phyloP scores from a whole-genome alignment of 2,797 vertebrate genomes.

The Microctenopoma steveboyesi region DNA sequence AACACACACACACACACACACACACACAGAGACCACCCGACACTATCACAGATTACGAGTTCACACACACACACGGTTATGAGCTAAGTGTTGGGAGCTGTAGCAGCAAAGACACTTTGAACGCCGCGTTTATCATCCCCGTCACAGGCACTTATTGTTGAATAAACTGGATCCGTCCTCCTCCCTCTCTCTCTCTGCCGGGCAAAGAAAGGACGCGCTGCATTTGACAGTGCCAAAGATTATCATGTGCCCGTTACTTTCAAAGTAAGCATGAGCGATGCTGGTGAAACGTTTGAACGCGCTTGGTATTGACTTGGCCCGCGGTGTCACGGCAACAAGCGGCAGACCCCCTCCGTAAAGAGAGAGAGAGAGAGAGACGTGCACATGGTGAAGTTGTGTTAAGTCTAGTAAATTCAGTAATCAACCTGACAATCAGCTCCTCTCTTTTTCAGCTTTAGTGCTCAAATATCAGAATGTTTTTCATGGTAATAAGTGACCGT shows the following conservation, averaged over 20 bases:
- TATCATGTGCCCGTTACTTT: conserved; percentile 35
- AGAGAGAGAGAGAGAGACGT: no score
- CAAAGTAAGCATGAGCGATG: conserved; percentile 28
- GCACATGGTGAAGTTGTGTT: no score
- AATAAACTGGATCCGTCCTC: conserved; percentile 38
- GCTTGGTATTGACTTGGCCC: conserved; percentile 20
- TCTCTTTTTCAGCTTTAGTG: neutral
- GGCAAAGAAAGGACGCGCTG: conserved; percentile 21
- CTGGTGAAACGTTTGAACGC: conserved; percentile 28
- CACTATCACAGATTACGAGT: conserved; percentile 6
- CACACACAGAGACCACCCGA: conserved; percentile 8
- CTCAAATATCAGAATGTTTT: neutral
- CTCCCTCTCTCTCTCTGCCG: neutral
- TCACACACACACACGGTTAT: neutral
- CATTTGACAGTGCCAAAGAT: conserved; percentile 47
- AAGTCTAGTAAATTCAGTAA: no score
- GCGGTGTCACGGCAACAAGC: no score
- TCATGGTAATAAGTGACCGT: neutral
- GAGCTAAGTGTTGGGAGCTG: conserved; percentile 22
- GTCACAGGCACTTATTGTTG: conserved; percentile 61
- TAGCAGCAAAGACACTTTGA: conserved; percentile 45
- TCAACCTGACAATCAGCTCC: no score
- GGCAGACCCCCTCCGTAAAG: no score
- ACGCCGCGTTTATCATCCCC: conserved; percentile 64
- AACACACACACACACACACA: conserved; percentile 17